phyloP scores from a whole-genome alignment of 2,113 vertebrate genomes.

The Ellobius talpinus region DNA sequence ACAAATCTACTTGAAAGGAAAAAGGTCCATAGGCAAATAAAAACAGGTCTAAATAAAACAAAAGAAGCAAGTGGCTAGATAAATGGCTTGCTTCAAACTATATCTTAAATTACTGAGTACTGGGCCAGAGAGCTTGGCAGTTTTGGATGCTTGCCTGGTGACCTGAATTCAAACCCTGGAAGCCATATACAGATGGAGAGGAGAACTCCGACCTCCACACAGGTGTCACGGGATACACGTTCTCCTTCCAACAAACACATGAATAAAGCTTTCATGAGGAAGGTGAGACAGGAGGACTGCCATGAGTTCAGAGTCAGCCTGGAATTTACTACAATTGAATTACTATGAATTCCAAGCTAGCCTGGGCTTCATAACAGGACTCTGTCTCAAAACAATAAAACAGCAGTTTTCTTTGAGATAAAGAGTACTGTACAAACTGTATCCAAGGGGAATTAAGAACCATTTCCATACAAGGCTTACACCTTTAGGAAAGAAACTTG shows the following conservation, averaged over 20 bases:
- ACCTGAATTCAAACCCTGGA: not conserved
- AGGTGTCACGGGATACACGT: too few relatives aligned
- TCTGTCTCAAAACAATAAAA: not conserved
- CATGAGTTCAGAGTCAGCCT: not conserved
- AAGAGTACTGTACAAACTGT: not conserved
- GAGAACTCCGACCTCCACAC: not conserved
- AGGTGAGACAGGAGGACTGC: not conserved
- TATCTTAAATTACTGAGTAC: not conserved
- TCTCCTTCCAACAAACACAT: not conserved
- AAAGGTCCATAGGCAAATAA: not conserved
- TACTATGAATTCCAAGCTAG: not conserved
- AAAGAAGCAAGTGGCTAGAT: not conserved
- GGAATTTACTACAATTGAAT: too few relatives aligned
- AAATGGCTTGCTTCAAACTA: not conserved
- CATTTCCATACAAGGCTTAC: constrained; percentile 14
- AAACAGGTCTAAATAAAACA: constrained; percentile 29
- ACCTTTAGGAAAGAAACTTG: constrained; percentile 34
- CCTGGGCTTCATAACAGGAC: not conserved
- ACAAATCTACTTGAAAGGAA: not conserved
- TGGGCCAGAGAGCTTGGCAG: not conserved
- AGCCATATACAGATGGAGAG: not conserved
- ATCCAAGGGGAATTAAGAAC: not conserved
- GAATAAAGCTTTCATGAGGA: not conserved
- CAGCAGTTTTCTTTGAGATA: not conserved
- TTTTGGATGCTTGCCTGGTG: not conserved